phyloP scores from a whole-genome alignment of 2,797 vertebrate species.

The Eulemur albifrons region DNA sequence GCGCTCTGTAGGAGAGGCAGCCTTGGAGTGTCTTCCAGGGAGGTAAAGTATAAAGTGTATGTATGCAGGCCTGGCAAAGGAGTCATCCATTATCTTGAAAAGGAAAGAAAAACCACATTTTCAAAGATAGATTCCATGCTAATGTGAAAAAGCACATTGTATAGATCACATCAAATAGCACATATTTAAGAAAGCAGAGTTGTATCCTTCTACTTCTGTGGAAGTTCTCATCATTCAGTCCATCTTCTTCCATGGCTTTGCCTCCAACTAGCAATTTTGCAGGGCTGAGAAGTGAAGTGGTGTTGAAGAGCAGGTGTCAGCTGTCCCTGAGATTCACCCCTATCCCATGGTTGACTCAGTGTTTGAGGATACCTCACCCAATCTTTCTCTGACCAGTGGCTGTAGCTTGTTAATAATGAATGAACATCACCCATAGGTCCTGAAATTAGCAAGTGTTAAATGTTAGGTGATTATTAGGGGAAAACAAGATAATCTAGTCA shows the following conservation, averaged over 20 bases:
- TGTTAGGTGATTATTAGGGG: constrained; percentile 79
- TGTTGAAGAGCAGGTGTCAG: constrained; percentile 30
- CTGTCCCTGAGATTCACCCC: constrained; percentile 33
- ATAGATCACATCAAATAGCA: background rate
- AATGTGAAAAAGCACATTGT: background rate
- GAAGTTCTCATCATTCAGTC: constrained; percentile 16
- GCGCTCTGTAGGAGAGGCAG: background rate
- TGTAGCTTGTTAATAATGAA: constrained; percentile 71
- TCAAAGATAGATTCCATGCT: constrained; percentile 41
- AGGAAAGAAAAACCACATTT: constrained; percentile 33
- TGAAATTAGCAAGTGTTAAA: constrained; percentile 81
- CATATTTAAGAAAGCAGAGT: background rate
- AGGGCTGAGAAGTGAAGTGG: background rate
- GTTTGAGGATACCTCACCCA: background rate
- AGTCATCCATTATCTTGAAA: background rate
- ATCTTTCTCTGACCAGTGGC: constrained; percentile 59
- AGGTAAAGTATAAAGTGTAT: background rate
- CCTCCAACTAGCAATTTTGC: constrained; percentile 11
- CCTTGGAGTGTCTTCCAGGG: background rate
- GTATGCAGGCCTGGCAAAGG: background rate
- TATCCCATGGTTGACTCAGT: background rate
- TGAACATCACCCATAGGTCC: constrained; percentile 71
- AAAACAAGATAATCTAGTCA: constrained; percentile 79
- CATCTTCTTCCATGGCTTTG: background rate
- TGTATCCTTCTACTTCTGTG: background rate